phyloP scores from a whole-genome alignment of 2,113 vertebrate species.

The Promerops cafer region DNA sequence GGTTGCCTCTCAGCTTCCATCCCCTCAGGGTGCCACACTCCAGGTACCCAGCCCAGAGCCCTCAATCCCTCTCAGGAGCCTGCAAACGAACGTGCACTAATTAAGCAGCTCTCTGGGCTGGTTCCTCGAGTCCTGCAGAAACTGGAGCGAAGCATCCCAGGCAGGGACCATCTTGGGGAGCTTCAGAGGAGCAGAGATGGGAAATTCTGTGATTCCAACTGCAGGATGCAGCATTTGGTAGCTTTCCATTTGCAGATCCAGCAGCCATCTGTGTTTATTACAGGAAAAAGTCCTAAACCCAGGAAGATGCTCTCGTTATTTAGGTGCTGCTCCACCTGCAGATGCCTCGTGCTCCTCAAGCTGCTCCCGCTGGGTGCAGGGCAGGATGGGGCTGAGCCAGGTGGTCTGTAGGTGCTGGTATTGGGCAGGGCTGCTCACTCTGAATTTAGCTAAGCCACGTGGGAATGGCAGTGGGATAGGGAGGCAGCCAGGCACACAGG shows the following conservation, averaged over 20 bases:
- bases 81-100: accelerated
- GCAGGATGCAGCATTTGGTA: too few relatives aligned
- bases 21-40: accelerated
- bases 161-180: neutral
- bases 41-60: neutral
- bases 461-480: neutral
- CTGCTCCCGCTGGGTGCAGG: accelerated
- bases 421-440: neutral
- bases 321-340: neutral
- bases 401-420: neutral
- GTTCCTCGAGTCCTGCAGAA: neutral
- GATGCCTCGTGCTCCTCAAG: accelerated
- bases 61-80: neutral
- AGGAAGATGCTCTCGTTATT: accelerated
- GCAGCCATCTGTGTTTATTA: neutral
- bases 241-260: neutral
- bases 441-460: accelerated
- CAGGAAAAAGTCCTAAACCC: neutral
- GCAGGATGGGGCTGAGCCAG: neutral
- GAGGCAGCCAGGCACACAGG: accelerated
- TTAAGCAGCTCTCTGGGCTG: neutral
- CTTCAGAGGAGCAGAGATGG: neutral
- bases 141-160: neutral
- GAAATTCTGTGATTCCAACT: neutral
- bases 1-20: neutral